phyloP scores from a whole-genome alignment of 2,888 invertebrate genomes.

The Abrostola tripartita region DNA sequence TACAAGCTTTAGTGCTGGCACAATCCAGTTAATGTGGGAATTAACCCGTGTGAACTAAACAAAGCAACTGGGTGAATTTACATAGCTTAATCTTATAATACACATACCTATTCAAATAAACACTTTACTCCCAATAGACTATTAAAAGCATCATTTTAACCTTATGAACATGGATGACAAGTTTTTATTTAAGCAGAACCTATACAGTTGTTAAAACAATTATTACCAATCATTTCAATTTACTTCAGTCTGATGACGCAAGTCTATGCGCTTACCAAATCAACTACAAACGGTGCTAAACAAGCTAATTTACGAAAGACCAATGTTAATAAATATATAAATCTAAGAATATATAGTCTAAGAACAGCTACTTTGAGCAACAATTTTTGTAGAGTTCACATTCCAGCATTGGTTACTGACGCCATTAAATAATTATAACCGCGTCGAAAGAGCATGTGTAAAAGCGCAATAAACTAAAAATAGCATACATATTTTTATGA shows the following conservation, averaged over 20 bases:
- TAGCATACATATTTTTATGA: slow-evolving; percentile 18
- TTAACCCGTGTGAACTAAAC: slow-evolving; percentile 53
- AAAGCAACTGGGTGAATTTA: slow-evolving; percentile 37
- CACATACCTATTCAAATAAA: too few species aligned
- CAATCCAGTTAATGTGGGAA: slow-evolving; percentile 50
- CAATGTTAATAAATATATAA: slow-evolving; percentile 29
- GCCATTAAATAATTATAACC: slow-evolving; percentile 46
- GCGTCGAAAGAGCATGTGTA: slow-evolving; percentile 17
- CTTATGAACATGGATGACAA: background rate
- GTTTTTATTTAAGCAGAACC: background rate
- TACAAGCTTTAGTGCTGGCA: slow-evolving; percentile 42
- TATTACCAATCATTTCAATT: slow-evolving; percentile 11
- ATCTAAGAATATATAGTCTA: slow-evolving; percentile 10
- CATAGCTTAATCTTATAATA: background rate
- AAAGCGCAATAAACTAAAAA: slow-evolving; percentile 38
- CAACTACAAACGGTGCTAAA: slow-evolving; percentile 20
- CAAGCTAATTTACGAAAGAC: slow-evolving; percentile 18
- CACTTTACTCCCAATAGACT: too few species aligned
- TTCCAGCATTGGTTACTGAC: slow-evolving; percentile 37
- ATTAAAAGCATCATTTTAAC: slow-evolving; percentile 1
- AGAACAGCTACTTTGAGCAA: slow-evolving; percentile 12
- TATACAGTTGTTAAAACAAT: background rate
- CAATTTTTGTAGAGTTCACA: slow-evolving; percentile 28
- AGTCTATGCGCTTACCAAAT: background rate
- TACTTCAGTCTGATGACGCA: slow-evolving; percentile 12